phyloP scores from a whole-genome alignment of 2,888 invertebrate genomes.

The Apodemia zela region DNA sequence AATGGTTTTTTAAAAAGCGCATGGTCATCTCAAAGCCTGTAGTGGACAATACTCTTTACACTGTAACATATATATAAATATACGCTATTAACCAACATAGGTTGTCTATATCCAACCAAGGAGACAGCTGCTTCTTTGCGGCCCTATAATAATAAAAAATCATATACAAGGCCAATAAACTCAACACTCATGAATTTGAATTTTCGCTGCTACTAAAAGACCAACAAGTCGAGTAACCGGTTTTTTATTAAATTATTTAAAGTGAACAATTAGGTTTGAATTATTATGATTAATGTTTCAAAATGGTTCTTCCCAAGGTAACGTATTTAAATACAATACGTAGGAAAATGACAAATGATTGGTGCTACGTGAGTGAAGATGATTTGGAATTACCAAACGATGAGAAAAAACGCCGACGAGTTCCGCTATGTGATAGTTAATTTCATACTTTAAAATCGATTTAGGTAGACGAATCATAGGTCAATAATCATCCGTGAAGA shows the following conservation, averaged over 20 bases:
- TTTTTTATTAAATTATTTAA: background rate
- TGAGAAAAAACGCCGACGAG: background rate
- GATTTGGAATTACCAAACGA: slow-evolving; percentile 10
- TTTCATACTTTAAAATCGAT: slow-evolving; percentile 8
- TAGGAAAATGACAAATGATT: background rate
- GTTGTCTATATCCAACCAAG: no score
- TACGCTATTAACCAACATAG: no score
- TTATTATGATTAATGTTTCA: background rate
- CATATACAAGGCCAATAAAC: no score
- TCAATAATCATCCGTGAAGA: background rate
- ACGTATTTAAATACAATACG: background rate
- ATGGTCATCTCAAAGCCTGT: no score
- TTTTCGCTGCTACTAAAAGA: no score
- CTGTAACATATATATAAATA: no score
- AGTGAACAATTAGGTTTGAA: background rate
- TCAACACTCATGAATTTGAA: no score
- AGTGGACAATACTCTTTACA: no score
- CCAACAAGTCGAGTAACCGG: no score
- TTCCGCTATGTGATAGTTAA: background rate
- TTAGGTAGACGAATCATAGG: background rate
- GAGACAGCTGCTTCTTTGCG: no score
- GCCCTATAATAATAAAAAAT: no score
- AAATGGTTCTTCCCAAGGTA: background rate
- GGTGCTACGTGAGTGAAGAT: slow-evolving; percentile 11
- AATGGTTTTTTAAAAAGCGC: no score